Percentiles rank a stretch among this genome's conserved stretches.
Conservation (phyloP, 2,888 invertebrate genomes). For the Drosophila setosimentum region DNA sequence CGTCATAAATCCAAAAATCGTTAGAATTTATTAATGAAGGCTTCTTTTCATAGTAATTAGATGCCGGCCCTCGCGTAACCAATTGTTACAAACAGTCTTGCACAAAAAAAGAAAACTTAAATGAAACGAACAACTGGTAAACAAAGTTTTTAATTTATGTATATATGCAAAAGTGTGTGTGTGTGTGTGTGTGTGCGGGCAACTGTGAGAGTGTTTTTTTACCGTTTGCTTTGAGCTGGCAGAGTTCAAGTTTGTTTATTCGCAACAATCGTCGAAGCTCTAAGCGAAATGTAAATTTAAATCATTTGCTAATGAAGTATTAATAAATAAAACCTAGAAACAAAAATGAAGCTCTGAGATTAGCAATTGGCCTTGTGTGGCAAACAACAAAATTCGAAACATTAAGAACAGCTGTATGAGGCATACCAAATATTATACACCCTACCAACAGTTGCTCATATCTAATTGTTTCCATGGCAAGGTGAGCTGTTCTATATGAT, state of each 20-base stretch:
- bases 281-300: constrained; percentile 13
- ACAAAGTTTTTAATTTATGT: constrained; percentile 46
- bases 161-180: background rate
- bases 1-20: background rate
- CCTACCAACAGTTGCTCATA: background rate
- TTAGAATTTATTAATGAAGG: background rate
- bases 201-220: background rate
- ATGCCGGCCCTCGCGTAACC: constrained; percentile 20
- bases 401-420: background rate
- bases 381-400: constrained; percentile 18
- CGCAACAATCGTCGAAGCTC: background rate
- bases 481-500: background rate
- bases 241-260: constrained; percentile 43
- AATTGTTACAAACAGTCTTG: constrained; percentile 18
- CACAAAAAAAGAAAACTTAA: constrained; percentile 5
- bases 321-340: constrained; percentile 19
- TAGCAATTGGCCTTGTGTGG: constrained; percentile 33
- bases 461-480: background rate
- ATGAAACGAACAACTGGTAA: constrained; percentile 33
- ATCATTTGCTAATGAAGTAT: constrained; percentile 21
- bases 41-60: background rate
- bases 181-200: background rate
- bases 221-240: constrained; percentile 11
- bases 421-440: background rate
- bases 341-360: constrained; percentile 3